Conservation (phyloP, 2,113 vertebrate species). For the Nycticebus coucang region DNA sequence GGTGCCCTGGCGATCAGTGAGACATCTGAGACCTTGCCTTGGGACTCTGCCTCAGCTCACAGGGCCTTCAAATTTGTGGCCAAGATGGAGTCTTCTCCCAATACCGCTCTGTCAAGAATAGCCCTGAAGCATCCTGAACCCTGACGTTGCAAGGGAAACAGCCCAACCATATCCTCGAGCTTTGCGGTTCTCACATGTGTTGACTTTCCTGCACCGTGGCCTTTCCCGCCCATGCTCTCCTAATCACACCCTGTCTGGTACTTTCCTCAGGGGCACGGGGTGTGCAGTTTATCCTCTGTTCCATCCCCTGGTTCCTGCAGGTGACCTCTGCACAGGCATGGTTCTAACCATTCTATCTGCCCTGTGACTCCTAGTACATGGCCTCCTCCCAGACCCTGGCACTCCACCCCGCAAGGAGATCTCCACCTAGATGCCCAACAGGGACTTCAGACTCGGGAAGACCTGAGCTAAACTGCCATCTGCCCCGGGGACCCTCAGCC, state of each 20-base stretch:
- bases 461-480: neutral
- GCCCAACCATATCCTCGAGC: neutral
- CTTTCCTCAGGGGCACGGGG: neutral
- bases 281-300: neutral
- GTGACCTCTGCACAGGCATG: neutral
- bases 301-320: neutral
- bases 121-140: neutral
- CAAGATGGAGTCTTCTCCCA: neutral
- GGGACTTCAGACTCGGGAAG: neutral
- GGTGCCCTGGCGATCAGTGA: neutral
- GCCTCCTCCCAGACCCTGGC: neutral
- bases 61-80: neutral
- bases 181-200: neutral
- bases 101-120: neutral
- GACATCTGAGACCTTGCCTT: no score
- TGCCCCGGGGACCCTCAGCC: accelerated
- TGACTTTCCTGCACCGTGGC: accelerated
- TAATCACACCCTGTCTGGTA: neutral
- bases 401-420: neutral
- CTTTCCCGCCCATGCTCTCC: neutral
- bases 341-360: neutral
- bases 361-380: neutral
- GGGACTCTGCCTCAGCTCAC: neutral
- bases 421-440: neutral
- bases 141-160: neutral